Evolutionary conservation across 2,797 vertebrate species (phyloP), one percentile per base, ranked within the genome.

Genomic region (Centroberyx gerrardi): DNA sequence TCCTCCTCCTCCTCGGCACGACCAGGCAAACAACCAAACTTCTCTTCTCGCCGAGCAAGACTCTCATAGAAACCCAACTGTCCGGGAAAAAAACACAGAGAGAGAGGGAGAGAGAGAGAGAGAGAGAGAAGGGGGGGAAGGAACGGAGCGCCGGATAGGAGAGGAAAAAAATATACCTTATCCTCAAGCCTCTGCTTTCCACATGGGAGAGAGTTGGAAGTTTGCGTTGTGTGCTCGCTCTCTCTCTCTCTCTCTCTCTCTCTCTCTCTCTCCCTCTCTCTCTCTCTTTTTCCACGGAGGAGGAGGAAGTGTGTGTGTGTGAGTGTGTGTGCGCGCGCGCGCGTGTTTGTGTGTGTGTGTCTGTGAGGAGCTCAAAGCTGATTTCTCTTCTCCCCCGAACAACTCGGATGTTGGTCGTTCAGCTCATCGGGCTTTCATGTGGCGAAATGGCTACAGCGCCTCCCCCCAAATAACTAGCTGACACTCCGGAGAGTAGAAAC

Each of bases 381-480:
- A 84, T 81, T 82, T 85, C 79, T 82, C 80, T 84, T 83, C 87
- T 80, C 78, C 88, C 59, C 63, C 72, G 82, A 85, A 76, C 92
- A 63, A 82, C 91, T 93, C 88, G 90, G 92, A 90, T 91, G 91
- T 89, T 78, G 92, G 75, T 88, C 86, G 88, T 67, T 92, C 92
- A 85, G 89, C 89, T 85, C 86, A 78, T 87, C 90, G 87, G 90
- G 83, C 90, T 92, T 90, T 94, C 90, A 94, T 93, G 94, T 92
- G 93, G 92, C 79, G 93, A 93, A 95, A 93, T 92, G 92, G 93
- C 94, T 91, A 87, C 93, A 94, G 94, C 94, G 95, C 94, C 94
- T 93, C 90, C 95, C 94, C 92, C 87, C 92, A 95, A 94, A 94
- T 92, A 93, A 95, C 91, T 90, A 85, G 93, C 93, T 80, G 90